A percentile compares a stretch with the other conserved stretches of the same genome.
These are phyloP conservation scores for Lerista edwardsae DNA, from an alignment of 2,797 vertebrate genomes.

Conservation along the genomic window DNA sequence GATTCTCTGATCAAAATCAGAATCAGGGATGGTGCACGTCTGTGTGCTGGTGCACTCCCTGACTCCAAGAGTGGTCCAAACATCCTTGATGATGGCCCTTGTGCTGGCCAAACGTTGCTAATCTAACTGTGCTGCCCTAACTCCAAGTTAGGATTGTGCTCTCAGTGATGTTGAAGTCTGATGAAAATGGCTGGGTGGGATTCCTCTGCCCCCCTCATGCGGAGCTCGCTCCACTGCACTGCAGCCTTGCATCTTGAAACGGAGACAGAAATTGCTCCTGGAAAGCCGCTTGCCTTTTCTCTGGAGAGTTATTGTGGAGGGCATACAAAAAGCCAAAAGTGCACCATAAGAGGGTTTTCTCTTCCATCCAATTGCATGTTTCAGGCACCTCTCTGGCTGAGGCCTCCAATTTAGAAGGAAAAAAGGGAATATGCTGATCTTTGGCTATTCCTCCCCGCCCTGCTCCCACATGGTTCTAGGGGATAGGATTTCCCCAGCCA, in stretches of 20 bases:
- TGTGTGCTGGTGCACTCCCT: too few relatives aligned
- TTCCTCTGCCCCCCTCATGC: neutral
- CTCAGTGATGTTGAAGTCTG: neutral
- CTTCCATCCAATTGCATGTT: neutral
- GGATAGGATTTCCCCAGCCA: conserved; percentile 26
- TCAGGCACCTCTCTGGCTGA: neutral
- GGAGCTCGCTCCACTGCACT: neutral
- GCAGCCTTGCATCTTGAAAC: conserved; percentile 12
- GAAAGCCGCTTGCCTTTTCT: neutral
- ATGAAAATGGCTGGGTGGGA: neutral
- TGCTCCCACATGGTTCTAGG: neutral
- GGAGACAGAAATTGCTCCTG: neutral
- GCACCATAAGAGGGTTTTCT: conserved; percentile 5
- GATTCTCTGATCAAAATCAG: too few relatives aligned
- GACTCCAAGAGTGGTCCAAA: too few relatives aligned
- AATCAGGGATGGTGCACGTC: too few relatives aligned
- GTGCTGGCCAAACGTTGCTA: too few relatives aligned
- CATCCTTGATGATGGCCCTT: too few relatives aligned
- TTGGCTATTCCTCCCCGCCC: neutral
- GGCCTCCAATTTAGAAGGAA: neutral
- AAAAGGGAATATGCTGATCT: neutral
- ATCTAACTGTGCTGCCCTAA: too few relatives aligned
- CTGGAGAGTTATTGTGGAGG: conserved; percentile 1
- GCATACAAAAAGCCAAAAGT: neutral
- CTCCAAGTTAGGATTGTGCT: too few relatives aligned